Evolutionary conservation across 2,797 vertebrate species (phyloP).

Genomic region (Adrianichthys oophorus): DNA sequence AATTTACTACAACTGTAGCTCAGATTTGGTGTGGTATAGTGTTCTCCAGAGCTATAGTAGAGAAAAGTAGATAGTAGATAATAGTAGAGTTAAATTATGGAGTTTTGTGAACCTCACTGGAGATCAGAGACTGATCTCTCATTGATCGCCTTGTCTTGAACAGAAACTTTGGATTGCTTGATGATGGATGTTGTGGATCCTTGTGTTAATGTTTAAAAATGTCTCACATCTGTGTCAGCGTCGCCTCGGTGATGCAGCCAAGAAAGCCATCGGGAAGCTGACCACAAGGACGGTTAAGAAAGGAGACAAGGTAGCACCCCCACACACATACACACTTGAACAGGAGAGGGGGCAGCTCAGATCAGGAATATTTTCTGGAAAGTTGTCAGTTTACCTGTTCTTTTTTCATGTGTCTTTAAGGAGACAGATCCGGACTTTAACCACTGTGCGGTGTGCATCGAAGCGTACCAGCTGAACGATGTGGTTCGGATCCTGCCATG

Average conservation of each 20-base stretch:
- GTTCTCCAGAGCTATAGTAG: too few relatives aligned
- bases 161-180: too few relatives aligned
- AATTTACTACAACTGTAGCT: too few relatives aligned
- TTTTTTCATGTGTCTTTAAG: slow-evolving; percentile 60
- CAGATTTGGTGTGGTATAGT: too few relatives aligned
- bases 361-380: too few relatives aligned
- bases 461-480: slow-evolving; percentile 95
- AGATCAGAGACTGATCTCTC: too few relatives aligned
- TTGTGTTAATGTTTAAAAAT: background rate
- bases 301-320: slow-evolving; percentile 90
- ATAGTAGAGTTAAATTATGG: too few relatives aligned
- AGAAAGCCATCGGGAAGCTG: slow-evolving; percentile 95
- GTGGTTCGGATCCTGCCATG: slow-evolving; percentile 95
- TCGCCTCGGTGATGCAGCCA: slow-evolving; percentile 94
- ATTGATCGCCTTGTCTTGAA: too few relatives aligned
- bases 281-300: slow-evolving; percentile 95
- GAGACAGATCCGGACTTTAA: slow-evolving; percentile 97
- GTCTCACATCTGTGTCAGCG: slow-evolving; percentile 75
- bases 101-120: too few relatives aligned
- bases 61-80: too few relatives aligned
- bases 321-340: too few relatives aligned
- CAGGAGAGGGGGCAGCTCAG: too few relatives aligned
- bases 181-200: background rate
- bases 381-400: background rate
- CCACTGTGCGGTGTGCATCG: slow-evolving; percentile 97